Evolutionary conservation across 1,140 invertebrate genomes (phyloP).

Genomic region (Drosophila nannoptera): DNA sequence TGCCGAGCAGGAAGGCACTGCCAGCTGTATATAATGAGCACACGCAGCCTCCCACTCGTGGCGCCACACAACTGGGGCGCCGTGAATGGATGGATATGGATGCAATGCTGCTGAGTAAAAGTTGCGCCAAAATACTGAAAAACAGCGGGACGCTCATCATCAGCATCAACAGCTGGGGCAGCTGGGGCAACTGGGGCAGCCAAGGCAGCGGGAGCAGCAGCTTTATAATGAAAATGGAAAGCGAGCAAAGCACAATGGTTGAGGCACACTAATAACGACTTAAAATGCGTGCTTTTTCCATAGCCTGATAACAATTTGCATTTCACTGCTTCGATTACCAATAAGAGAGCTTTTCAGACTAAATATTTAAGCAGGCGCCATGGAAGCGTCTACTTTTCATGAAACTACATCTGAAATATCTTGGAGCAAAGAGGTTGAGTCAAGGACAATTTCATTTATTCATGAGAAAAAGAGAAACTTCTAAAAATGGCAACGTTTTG

Average conservation of each 20-base stretch:
- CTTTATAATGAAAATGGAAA: conserved; percentile 31
- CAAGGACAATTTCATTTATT: conserved; percentile 6
- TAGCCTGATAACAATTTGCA: conserved; percentile 30
- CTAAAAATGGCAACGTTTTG: not conserved
- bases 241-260: conserved; percentile 37
- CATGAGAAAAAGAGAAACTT: not conserved
- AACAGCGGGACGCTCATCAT: conserved; percentile 62
- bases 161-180: conserved; percentile 40
- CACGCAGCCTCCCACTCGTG: conserved; percentile 18
- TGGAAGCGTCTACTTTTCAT: conserved; percentile 15
- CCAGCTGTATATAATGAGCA: conserved; percentile 63
- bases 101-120: conserved; percentile 50
- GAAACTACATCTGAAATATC: not conserved
- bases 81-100: conserved; percentile 35
- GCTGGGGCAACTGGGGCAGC: not conserved
- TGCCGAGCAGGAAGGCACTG: conserved; percentile 16
- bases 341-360: conserved; percentile 23
- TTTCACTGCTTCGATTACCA: conserved; percentile 35
- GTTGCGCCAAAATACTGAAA: conserved; percentile 69
- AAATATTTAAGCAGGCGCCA: conserved; percentile 28
- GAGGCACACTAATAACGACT: conserved; percentile 38
- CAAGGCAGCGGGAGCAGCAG: conserved; percentile 3
- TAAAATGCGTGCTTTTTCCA: conserved; percentile 33
- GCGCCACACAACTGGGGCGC: conserved; percentile 55
- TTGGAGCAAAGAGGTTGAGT: not conserved